Conservation (phyloP, 2,113 vertebrate species). For the Lepidiolamprologus cunningtoni region DNA sequence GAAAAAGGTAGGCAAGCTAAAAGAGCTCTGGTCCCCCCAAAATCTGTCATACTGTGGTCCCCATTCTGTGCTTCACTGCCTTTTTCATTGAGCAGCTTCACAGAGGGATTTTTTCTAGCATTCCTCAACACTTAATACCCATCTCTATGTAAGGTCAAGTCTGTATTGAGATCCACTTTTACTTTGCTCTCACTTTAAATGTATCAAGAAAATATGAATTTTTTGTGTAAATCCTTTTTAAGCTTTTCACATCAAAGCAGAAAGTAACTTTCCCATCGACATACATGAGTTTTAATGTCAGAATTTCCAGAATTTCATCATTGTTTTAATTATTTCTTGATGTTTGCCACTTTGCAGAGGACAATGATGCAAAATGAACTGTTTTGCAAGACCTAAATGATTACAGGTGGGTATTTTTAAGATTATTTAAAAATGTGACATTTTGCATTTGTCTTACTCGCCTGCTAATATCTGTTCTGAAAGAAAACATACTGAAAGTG, state of each 20-base stretch:
- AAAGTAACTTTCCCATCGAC: neutral
- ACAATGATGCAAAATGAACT: neutral
- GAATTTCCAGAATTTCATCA: neutral
- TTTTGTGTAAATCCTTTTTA: neutral
- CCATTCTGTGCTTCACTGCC: neutral
- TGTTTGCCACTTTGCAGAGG: neutral
- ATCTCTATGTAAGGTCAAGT: neutral
- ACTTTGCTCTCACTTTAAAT: neutral
- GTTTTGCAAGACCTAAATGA: neutral
- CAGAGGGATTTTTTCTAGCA: neutral
- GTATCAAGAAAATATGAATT: neutral
- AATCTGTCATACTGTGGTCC: neutral
- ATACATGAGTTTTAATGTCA: neutral
- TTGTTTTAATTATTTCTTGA: neutral
- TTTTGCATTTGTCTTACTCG: neutral
- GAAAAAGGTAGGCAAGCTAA: slow-evolving; percentile 8
- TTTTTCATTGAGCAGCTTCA: neutral
- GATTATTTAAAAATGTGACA: neutral
- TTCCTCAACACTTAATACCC: neutral
- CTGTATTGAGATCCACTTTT: neutral
- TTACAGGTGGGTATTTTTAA: neutral
- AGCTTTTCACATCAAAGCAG: neutral
- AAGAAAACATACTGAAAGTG: neutral
- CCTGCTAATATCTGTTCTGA: neutral
- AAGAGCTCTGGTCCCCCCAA: neutral